Base-by-base conservation (phyloP, 2,888 invertebrate genomes). In the Pristionchus fissidentatus region DNA sequence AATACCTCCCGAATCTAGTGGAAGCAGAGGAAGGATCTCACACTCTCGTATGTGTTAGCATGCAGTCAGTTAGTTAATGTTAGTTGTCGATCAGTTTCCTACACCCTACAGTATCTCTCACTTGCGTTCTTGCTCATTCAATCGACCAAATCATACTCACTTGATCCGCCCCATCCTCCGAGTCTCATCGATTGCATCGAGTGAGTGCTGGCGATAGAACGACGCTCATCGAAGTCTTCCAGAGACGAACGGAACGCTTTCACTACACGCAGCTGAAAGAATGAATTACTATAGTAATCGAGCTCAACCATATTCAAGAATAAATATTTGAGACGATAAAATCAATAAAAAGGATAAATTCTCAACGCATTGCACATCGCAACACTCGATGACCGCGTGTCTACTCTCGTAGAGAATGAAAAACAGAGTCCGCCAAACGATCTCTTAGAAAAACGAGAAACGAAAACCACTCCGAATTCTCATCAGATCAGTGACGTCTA, bases 211-310 rank as follows among this genome's bases (percentile, higher is more conserved):
- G 97, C 97, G 94, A 97, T 95, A 94, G 97, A 97, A 94, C 98
- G 96, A 93, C 97, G 96, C 94, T 99, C 98, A 95, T 97, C 98
- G 95, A 98, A 95, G 95, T 98, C 98, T 95, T 99, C 98, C 95
- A 99, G 95, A 93, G 96, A 97, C 93, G 97, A 97, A 95, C 96
- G 97, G 96, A 98, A 99, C 94, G 98, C 98, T 95, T 97, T 96
- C 95, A 98, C 97, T 94, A 99, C 98, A 94, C 98, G 97, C 95
- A 98, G 96, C 98, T 98, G 97, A 43, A 89, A 85, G 46, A 79
- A 70, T 70, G 22, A 70, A 70, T 1, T 38, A 43, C n/a, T 55
- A 79, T n/a, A 19, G 26, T 29, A 29, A 32, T 10, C 26, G 22
- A 22, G 29, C 22, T 26, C 57, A 29, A 29, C 32, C 38, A 41